These are phyloP conservation scores for Epistrophella euchroma DNA, from an alignment of 2,888 invertebrate genomes.

Conservation along the genomic window DNA sequence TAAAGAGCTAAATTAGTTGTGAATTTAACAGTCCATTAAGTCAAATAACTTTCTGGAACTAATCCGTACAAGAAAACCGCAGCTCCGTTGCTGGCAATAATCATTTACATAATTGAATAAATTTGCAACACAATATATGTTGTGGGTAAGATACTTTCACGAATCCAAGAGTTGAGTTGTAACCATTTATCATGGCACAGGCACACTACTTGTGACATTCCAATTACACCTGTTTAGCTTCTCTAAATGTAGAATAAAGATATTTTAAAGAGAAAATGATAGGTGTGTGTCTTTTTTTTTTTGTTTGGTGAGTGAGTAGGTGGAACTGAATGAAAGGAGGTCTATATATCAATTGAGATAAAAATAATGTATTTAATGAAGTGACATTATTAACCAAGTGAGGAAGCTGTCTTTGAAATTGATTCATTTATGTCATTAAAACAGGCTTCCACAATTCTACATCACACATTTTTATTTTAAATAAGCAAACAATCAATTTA, in stretches of 20 bases:
- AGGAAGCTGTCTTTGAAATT: conserved; percentile 18
- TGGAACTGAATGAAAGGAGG: conserved; percentile 9
- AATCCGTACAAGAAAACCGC: background rate
- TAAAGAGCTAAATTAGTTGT: conserved; percentile 28
- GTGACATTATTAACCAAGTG: conserved; percentile 22
- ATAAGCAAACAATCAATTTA: background rate
- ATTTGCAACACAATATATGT: conserved; percentile 43
- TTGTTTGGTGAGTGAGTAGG: conserved; percentile 33
- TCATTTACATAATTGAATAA: conserved; percentile 74
- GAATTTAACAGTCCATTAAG: conserved; percentile 67
- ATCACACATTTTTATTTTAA: background rate
- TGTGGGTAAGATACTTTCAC: conserved; percentile 13
- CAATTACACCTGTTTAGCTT: conserved; percentile 71
- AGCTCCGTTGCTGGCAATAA: background rate
- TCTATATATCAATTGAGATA: conserved; percentile 25
- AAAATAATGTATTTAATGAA: conserved; percentile 14
- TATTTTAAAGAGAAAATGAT: conserved; percentile 23
- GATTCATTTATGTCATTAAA: conserved; percentile 12
- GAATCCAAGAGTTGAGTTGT: conserved; percentile 58
- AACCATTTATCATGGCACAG: conserved; percentile 71
- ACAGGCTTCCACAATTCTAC: background rate
- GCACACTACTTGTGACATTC: conserved; percentile 75
- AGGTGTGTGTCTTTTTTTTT: conserved; percentile 22
- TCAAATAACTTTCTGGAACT: conserved; percentile 4
- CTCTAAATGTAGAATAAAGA: conserved; percentile 60